Conservation (phyloP, 2,113 vertebrate species). For the Halichoeres trimaculatus region DNA sequence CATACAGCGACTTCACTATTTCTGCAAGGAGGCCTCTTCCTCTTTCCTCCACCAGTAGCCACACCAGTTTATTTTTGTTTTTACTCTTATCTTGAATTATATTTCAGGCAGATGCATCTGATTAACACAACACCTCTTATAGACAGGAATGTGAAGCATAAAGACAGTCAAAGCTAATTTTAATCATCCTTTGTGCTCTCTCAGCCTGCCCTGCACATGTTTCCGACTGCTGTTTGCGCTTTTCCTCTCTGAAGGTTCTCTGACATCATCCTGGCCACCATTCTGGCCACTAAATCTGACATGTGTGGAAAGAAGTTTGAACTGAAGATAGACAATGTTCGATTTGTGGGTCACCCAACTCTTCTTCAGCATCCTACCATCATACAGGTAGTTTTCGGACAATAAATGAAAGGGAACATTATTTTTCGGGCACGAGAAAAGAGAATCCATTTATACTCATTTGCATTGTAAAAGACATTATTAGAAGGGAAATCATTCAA, state of each 20-base stretch:
- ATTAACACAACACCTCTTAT: conserved; percentile 43
- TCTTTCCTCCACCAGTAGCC: conserved; percentile 54
- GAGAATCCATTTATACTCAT: too few species aligned
- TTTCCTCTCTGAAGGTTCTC: conserved; percentile 88
- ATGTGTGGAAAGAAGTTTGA: conserved; percentile 99
- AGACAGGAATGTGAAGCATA: conserved; percentile 37
- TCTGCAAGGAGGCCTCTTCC: conserved; percentile 54
- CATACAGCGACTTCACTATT: conserved; percentile 61
- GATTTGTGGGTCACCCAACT: conserved; percentile 97
- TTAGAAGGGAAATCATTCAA: too few species aligned
- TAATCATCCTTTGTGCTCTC: conserved; percentile 18
- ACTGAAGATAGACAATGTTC: conserved; percentile 97
- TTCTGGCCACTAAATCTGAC: conserved; percentile 98
- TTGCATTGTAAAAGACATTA: too few species aligned
- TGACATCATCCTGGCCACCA: conserved; percentile 96
- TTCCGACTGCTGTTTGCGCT: conserved; percentile 25
- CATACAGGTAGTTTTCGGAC: conserved; percentile 75
- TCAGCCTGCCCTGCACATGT: neutral
- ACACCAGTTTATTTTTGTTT: conserved; percentile 39
- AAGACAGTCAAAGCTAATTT: conserved; percentile 41
- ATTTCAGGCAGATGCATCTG: conserved; percentile 53
- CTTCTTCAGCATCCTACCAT: conserved; percentile 91
- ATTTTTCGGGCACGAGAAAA: too few species aligned
- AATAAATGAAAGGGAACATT: too few species aligned
- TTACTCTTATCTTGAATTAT: conserved; percentile 21